Base-by-base conservation (phyloP, 2,888 invertebrate genomes). In the Oscheius onirici region DNA sequence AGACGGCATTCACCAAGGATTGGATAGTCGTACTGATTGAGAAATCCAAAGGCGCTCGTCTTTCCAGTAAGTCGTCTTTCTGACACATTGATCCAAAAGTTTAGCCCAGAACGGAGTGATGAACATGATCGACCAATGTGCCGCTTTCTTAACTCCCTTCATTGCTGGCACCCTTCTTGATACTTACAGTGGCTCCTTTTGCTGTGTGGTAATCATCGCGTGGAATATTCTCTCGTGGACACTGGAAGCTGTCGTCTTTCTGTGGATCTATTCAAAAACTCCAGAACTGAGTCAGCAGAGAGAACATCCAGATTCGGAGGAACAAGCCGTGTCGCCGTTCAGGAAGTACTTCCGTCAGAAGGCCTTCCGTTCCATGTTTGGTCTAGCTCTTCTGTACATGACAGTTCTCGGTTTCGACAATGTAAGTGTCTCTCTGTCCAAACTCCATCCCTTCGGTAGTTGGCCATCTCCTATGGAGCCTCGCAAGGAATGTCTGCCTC, bases 401-500 rank as follows among this genome's bases (percentile, higher is more conserved):
- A 85, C 85, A 8, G 85, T 85, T 46, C 75, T 85, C 3, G 85
- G 84, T 41, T 85, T 85, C 65, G 85, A 85, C 65, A 85, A 85
- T 60, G 83, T 84, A 40, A 51, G 46, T 17, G 11, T 34, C 24
- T 28, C 22, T n/a, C 28, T 3, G n/a, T 24, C 5, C 46, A 3
- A 17, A 17, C n/a, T 46, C 34, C 22, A 15, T 41, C 34, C 10
- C 43, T 69, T 80, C 43, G n/a, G n/a, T 66, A 83, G 83, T 69
- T 83, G 20, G 80, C 81, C 13, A 74, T 79, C 8, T 80, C 83
- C 0, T 84, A 82, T 46, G 84, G 81, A 5, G 74, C 75, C 24
- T 74, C 72, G 1, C 79, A 84, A 52, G 83, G 82, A 22, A 66
- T 84, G 63, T 77, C 83, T 2, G 74, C 79, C 3, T 43, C 65